Base-by-base conservation (phyloP, 2,797 vertebrate genomes). In the Columba guinea region DNA sequence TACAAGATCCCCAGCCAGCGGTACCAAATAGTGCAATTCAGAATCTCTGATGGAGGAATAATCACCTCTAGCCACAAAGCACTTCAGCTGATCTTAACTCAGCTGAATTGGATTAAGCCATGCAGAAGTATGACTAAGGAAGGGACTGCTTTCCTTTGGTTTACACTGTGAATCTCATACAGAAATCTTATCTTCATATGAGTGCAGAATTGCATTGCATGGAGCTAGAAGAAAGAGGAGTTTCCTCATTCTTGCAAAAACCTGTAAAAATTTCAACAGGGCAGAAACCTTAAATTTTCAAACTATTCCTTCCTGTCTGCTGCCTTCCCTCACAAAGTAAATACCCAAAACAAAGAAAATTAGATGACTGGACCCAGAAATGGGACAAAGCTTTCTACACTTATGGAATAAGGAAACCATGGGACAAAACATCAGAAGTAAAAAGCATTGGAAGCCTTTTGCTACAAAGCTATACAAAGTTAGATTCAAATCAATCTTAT, bases 1-100 rank as follows among this genome's bases (percentile, higher is more conserved):
- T 91, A 70, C 70, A 90, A 63, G 85, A 63, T 76, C 84, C 79
- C 90, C 84, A 95, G 84, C 87, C 83, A 91, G 92, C 52, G 20
- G 44, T 58, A 84, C 44, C 94, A 87, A 79, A 87, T 19, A 26
- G 44, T 14, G 49, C 30, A 11, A 5, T 41, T 81, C 76, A 78
- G 69, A 71, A 18, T 83, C 51, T 44, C 52, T 41, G 69, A 37
- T 34, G 16, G 63, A 74, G 67, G 30, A 78, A 11, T 48, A 49
- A 17, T 6, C 84, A 52, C 83, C 86, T 79, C 77, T n/a, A 84
- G 90, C 51, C 56, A 79, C 16, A 69, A 84, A 64, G 37, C 53
- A 10, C 80, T n/a, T 5, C 35, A 21, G 58, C 84, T 51, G n/a
- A 44, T 49, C 28, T 68, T 5, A 81, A 32, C 60, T 74, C 26